Conservation (phyloP, 2,797 vertebrate species). For the Prunella strophiata region DNA sequence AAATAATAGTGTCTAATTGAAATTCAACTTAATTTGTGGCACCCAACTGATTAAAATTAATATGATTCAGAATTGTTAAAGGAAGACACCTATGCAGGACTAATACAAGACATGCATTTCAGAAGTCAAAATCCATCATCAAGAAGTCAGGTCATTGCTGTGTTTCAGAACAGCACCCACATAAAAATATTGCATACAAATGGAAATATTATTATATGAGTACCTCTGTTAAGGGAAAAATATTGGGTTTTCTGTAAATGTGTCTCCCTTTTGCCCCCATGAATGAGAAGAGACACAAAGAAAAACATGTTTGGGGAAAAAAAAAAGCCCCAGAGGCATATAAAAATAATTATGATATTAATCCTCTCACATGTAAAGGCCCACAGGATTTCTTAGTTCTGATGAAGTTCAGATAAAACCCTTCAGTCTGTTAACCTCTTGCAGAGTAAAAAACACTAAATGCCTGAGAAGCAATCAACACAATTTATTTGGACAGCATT, state of each 20-base stretch:
- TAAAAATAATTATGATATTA: neutral
- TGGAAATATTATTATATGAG: neutral
- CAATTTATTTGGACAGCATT: neutral
- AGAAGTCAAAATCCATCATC: neutral
- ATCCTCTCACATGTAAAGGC: neutral
- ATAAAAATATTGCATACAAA: neutral
- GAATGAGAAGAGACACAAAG: neutral
- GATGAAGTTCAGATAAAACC: neutral
- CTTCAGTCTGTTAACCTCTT: neutral
- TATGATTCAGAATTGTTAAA: constrained; percentile 1
- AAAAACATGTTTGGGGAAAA: neutral
- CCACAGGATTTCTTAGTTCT: neutral
- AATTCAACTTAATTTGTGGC: neutral
- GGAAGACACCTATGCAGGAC: neutral
- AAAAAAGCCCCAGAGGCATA: neutral
- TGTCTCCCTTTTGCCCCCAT: neutral
- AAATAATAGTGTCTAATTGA: constrained; percentile 38
- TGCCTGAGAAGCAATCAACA: neutral
- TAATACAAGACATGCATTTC: neutral
- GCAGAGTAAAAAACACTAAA: neutral
- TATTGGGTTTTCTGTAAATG: neutral
- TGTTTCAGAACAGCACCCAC: neutral
- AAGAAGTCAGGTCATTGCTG: neutral
- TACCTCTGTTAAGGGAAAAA: neutral
- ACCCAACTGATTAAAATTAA: constrained; percentile 30